These are phyloP conservation scores for Decapterus maruadsi DNA, from an alignment of 2,797 vertebrate genomes.

Conservation along the genomic window DNA sequence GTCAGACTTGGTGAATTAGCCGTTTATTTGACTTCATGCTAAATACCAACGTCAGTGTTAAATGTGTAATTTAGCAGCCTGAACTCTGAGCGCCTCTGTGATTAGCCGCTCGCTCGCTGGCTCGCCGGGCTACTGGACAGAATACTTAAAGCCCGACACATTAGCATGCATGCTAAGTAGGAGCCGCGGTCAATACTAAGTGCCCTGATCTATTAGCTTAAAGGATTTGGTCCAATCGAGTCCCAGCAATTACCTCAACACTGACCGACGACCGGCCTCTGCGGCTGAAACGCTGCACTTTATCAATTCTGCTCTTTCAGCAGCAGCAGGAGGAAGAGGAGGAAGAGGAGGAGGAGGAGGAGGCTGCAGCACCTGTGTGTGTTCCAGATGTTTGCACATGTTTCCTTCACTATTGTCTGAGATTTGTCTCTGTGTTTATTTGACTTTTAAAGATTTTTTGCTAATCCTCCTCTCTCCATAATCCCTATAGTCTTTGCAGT, in stretches of 20 bases:
- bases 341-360: too few species aligned
- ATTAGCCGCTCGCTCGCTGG: conserved; percentile 43
- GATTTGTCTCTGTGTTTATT: too few species aligned
- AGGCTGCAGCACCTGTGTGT: neutral
- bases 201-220: conserved; percentile 54
- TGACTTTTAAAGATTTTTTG: too few species aligned
- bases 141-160: conserved; percentile 48
- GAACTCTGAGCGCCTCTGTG: conserved; percentile 64
- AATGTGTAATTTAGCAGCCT: conserved; percentile 64
- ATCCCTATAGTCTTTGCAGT: too few species aligned
- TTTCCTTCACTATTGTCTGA: too few species aligned
- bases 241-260: conserved; percentile 42
- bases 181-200: conserved; percentile 44
- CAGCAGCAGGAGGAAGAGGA: conserved; percentile 2
- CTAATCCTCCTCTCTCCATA: too few species aligned
- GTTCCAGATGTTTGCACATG: too few species aligned
- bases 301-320: conserved; percentile 30
- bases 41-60: conserved; percentile 69
- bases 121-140: conserved; percentile 41
- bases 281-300: neutral
- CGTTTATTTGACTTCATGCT: conserved; percentile 72
- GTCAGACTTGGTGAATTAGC: conserved; percentile 75
- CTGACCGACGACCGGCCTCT: conserved; percentile 14
- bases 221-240: conserved; percentile 43
- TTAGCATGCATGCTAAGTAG: conserved; percentile 61